phyloP scores from a whole-genome alignment of 2,797 vertebrate genomes.

The Pygocentrus nattereri region DNA sequence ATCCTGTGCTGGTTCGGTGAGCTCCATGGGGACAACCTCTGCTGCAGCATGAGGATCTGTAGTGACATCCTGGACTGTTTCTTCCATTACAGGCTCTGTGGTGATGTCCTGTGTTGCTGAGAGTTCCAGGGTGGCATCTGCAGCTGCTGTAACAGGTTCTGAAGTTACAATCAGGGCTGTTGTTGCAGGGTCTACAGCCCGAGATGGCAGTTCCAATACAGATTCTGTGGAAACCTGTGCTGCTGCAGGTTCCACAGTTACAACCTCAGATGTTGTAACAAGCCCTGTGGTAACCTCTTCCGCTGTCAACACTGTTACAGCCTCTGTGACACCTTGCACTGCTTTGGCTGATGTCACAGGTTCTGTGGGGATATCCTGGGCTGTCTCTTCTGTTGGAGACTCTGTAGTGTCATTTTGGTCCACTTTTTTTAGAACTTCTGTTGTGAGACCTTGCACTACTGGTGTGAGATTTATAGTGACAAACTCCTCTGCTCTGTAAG shows the following conservation, averaged over 20 bases:
- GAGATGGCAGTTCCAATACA: not conserved
- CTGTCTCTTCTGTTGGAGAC: not conserved
- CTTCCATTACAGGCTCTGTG: not conserved
- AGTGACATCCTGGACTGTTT: not conserved
- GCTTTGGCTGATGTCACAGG: not conserved
- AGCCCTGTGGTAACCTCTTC: not conserved
- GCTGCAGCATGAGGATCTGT: not conserved
- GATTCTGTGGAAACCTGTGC: not conserved
- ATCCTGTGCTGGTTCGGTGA: not conserved
- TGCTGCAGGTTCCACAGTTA: not conserved
- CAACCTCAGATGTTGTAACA: not conserved
- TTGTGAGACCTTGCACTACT: too few species aligned
- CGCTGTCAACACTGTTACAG: not conserved
- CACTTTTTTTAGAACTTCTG: too few species aligned
- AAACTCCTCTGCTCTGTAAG: not conserved
- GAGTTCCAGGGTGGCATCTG: not conserved
- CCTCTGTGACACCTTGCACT: not conserved
- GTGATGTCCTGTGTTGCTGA: not conserved
- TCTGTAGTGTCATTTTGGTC: not conserved
- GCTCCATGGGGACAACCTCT: not conserved
- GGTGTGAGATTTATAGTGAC: too few species aligned
- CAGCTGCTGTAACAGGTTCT: not conserved
- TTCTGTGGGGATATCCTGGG: not conserved
- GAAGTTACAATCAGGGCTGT: not conserved
- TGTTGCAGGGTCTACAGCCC: not conserved